Evolutionary conservation across 2,888 invertebrate genomes (phyloP), one percentile per base, ranked within the genome.

Genomic region (Ormyrus thymus): DNA sequence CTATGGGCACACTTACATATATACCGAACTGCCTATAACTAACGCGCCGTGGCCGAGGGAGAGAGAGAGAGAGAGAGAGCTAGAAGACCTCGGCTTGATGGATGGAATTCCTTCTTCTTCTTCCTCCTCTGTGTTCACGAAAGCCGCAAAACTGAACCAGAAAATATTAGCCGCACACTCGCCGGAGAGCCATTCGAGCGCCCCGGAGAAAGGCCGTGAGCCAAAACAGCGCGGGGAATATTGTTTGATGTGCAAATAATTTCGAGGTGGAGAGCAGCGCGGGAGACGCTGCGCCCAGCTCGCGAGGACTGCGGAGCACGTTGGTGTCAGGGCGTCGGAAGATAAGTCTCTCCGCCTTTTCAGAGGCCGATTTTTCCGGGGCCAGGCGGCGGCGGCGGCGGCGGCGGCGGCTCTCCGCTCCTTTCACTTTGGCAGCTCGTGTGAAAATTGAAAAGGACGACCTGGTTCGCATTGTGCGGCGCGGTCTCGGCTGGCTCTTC

Each of bases 71-170:
- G 56, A 7, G 10, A 43, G 53, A 64, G 73, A 51, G 69, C 72
- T 69, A 71, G 55, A 73, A 70, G 80, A 73, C 83, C 83, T 82
- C 81, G 72, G 76, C 81, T 83, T 85, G 85, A 85, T 85, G 85
- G 85, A 85, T 84, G 85, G 84, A 85, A 85, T 85, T 85, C 85
- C 84, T 84, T 82, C 69, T 50, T 48, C 45, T 9, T 56, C 65
- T 48, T 62, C 48, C 10, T 65, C 71, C 50, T 66, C 65, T 50
- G 43, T 1, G 13, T 43, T 15, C 76, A 51, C 68, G 59, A 70
- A 59, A 81, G 80, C 84, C 84, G 82, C 84, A 82, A 84, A 85
- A 84, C 83, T 84, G 84, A 84, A 84, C 83, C 84, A 85, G 84
- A 85, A 85, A 85, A 85, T 84, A 85, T 85, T 83, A 84, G 82